Evolutionary conservation across 2,888 invertebrate species (phyloP).

Genomic region (Apodemia duryi): DNA sequence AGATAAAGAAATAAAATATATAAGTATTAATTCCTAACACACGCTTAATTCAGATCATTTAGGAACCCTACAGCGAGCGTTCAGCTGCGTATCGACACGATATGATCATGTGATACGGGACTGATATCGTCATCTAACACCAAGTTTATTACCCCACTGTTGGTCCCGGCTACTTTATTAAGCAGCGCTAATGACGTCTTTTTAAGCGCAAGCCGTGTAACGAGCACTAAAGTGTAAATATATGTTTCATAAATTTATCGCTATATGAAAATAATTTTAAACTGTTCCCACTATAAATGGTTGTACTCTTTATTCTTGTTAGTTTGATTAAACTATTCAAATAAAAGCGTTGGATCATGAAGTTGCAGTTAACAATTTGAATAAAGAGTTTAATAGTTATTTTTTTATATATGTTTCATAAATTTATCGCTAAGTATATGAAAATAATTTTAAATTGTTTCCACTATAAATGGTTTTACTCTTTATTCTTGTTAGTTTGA

Average conservation of each 20-base stretch:
- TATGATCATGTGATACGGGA: conserved; percentile 56
- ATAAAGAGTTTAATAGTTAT: neutral
- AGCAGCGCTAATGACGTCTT: conserved; percentile 11
- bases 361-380: neutral
- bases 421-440: conserved; percentile 3
- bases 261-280: conserved; percentile 5
- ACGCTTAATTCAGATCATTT: neutral
- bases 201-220: conserved; percentile 5
- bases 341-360: neutral
- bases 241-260: conserved; percentile 14
- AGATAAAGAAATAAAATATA: neutral
- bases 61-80: neutral
- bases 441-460: conserved; percentile 1
- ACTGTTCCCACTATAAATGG: neutral
- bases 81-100: conserved; percentile 37
- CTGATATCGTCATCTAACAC: conserved; percentile 49
- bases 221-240: conserved; percentile 14
- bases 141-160: conserved; percentile 11
- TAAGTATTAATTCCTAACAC: conserved; percentile 2
- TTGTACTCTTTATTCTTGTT: neutral
- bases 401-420: neutral
- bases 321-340: conserved; percentile 4
- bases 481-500: conserved; percentile 3
- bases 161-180: conserved; percentile 9
- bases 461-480: neutral